phyloP scores from a whole-genome alignment of 2,113 vertebrate genomes.

The Porphyrio hochstetteri region DNA sequence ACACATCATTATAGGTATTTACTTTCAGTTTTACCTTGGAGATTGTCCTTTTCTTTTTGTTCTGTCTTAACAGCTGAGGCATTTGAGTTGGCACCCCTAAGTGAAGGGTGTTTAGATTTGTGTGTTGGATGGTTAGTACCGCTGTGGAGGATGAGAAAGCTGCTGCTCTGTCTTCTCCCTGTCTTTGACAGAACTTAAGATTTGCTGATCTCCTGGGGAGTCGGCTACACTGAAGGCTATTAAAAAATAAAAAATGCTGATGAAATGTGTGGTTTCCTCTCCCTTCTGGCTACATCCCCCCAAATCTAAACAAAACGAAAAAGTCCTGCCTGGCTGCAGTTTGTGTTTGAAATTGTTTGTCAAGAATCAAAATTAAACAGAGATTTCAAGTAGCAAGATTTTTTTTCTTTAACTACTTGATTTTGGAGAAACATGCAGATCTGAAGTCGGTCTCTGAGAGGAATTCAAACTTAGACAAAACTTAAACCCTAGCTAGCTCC shows the following conservation, averaged over 20 bases:
- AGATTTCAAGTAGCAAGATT: neutral
- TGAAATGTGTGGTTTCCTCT: constrained; percentile 63
- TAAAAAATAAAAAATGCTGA: constrained; percentile 51
- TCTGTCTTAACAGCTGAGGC: constrained; percentile 36
- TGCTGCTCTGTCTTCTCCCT: constrained; percentile 2
- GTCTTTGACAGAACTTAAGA: constrained; percentile 39
- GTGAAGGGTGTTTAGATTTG: constrained; percentile 16
- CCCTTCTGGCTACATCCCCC: constrained; percentile 22
- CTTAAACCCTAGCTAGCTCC: neutral
- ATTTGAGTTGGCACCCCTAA: constrained; percentile 33
- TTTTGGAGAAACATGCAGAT: neutral
- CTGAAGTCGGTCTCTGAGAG: neutral
- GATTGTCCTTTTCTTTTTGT: constrained; percentile 27
- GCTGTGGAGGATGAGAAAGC: constrained; percentile 14
- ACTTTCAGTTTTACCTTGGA: constrained; percentile 42
- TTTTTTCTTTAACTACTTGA: neutral
- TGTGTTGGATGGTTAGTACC: neutral
- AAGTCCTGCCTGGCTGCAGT: neutral
- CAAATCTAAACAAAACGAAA: constrained; percentile 45
- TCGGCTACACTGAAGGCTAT: neutral
- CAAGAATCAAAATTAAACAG: constrained; percentile 21
- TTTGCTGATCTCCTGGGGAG: constrained; percentile 60
- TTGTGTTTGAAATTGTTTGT: constrained; percentile 37
- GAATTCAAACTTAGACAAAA: neutral
- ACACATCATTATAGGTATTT: constrained; percentile 57